phyloP scores from a whole-genome alignment of 2,888 invertebrate genomes.

The Thera obeliscata region DNA sequence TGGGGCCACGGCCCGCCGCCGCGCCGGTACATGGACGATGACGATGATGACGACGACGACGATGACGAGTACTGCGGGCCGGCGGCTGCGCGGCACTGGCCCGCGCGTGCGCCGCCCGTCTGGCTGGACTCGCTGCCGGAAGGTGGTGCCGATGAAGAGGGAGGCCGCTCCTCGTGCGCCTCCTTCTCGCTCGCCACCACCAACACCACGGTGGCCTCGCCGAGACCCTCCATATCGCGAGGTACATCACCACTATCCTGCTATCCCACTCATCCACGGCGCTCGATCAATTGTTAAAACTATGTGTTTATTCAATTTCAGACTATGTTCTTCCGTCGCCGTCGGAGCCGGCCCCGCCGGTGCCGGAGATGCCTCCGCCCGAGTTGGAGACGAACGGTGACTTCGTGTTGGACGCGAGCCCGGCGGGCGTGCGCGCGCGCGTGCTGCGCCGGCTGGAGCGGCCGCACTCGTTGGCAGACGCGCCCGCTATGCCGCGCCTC shows the following conservation, averaged over 20 bases:
- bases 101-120: conserved; percentile 52
- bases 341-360: background rate
- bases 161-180: conserved; percentile 57
- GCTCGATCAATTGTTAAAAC: background rate
- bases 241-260: conserved; percentile 4
- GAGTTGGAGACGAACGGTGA: background rate
- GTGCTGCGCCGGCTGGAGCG: conserved; percentile 61
- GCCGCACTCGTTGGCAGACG: conserved; percentile 67
- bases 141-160: conserved; percentile 67
- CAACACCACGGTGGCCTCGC: background rate
- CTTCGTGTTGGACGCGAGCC: conserved; percentile 49
- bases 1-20: conserved; percentile 20
- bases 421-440: conserved; percentile 64
- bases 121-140: conserved; percentile 71
- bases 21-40: conserved; percentile 31
- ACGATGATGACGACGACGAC: conserved; percentile 35
- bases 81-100: conserved; percentile 49
- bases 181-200: conserved; percentile 40
- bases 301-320: conserved; percentile 5
- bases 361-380: background rate
- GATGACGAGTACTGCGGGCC: conserved; percentile 19
- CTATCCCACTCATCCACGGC: background rate
- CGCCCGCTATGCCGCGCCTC: conserved; percentile 53
- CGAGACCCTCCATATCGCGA: conserved; percentile 13
- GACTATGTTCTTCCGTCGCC: background rate